Evolutionary conservation across 2,113 vertebrate species (phyloP).

Genomic region (Gymnobelideus leadbeateri): DNA sequence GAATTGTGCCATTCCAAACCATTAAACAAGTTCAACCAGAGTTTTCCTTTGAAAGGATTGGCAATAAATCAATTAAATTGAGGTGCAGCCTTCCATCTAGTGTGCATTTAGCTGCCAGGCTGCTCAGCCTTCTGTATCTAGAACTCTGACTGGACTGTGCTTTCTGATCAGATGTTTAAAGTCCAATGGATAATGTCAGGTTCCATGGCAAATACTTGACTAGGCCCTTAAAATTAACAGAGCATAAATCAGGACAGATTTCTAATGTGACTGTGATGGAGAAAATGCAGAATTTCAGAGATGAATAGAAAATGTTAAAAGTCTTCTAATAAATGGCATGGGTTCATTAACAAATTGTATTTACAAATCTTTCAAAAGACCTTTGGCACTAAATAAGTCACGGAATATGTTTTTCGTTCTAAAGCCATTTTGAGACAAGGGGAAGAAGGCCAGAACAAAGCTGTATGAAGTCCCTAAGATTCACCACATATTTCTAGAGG

Average conservation of each 20-base stretch:
- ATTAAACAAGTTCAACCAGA: slow-evolving; percentile 52
- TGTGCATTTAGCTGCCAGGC: slow-evolving; percentile 56
- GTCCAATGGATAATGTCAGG: slow-evolving; percentile 23
- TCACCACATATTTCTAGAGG: slow-evolving; percentile 76
- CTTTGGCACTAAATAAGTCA: slow-evolving; percentile 44
- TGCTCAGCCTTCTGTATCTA: slow-evolving; percentile 59
- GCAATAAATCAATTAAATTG: slow-evolving; percentile 44
- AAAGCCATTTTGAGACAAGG: slow-evolving; percentile 56
- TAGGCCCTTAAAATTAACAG: slow-evolving; percentile 51
- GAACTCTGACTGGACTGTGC: neutral
- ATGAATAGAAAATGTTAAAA: slow-evolving; percentile 55
- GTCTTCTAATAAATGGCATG: slow-evolving; percentile 47
- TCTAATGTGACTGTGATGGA: slow-evolving; percentile 25
- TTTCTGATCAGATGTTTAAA: slow-evolving; percentile 52
- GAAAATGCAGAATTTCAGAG: slow-evolving; percentile 62
- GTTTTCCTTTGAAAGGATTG: slow-evolving; percentile 37
- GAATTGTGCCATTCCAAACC: slow-evolving; percentile 38
- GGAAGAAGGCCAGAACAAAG: slow-evolving; percentile 69
- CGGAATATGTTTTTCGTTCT: slow-evolving; percentile 46
- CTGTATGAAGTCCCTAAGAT: slow-evolving; percentile 46
- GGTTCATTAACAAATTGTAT: slow-evolving; percentile 61
- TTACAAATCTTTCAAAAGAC: slow-evolving; percentile 73
- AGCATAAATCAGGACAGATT: slow-evolving; percentile 61
- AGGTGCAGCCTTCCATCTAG: slow-evolving; percentile 19
- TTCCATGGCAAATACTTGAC: slow-evolving; percentile 61